A percentile compares a stretch with the other conserved stretches of the same genome.
Evolutionary conservation across 2,888 invertebrate species (phyloP).

Genomic region (Rotaria macrura): DNA sequence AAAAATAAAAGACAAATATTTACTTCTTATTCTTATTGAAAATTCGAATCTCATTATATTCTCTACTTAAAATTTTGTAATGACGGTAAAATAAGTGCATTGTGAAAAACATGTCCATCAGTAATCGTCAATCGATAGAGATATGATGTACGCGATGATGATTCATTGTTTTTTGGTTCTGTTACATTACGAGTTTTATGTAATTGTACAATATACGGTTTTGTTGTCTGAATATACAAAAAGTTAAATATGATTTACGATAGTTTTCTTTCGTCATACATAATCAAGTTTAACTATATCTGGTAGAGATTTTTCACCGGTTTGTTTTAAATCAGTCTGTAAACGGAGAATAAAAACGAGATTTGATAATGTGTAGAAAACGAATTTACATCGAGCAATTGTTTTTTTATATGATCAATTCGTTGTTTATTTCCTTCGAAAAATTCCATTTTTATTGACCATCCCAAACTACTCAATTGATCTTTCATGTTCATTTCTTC

Average conservation of each 20-base stretch:
- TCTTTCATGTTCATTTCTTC: background rate
- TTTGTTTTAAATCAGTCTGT: slow-evolving; percentile 7
- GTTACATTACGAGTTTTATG: slow-evolving; percentile 7
- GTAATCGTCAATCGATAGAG: background rate
- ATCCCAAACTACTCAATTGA: background rate
- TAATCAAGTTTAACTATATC: background rate
- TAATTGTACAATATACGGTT: background rate
- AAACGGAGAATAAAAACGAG: background rate
- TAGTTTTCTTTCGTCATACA: background rate
- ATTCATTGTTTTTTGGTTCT: background rate
- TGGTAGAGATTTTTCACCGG: background rate
- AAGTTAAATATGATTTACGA: background rate
- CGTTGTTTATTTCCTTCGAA: background rate
- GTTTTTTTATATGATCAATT: background rate
- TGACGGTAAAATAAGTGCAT: slow-evolving; percentile 3
- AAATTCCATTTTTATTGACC: background rate
- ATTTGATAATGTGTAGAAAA: background rate
- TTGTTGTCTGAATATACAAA: background rate
- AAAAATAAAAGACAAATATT: background rate
- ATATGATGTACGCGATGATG: background rate
- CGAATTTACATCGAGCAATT: background rate
- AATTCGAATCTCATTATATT: too few relatives aligned
- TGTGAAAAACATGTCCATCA: background rate
- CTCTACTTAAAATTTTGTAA: background rate
- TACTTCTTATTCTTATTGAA: background rate